Conservation (phyloP, 2,888 invertebrate species). For the Idaea aversata region DNA sequence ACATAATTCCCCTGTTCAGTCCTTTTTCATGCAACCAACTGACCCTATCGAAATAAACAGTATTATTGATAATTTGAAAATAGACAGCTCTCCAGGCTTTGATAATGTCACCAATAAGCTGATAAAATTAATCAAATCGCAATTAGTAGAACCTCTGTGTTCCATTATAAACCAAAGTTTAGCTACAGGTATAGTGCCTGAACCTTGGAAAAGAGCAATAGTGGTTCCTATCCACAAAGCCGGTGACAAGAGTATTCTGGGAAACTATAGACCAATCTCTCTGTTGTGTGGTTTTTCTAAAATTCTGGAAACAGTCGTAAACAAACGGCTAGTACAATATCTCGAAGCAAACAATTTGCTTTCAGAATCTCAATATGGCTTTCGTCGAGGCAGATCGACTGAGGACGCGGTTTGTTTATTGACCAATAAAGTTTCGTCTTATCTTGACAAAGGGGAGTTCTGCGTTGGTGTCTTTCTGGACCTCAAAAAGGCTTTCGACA, state of each 20-base stretch:
- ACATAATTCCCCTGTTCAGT: background rate
- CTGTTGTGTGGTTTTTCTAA: slow-evolving; percentile 2
- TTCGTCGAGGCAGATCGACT: background rate
- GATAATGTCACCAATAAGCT: background rate
- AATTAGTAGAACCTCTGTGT: background rate
- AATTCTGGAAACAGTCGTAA: slow-evolving; percentile 4
- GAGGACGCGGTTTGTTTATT: background rate
- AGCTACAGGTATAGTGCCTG: background rate
- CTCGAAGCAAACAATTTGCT: background rate
- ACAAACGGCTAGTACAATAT: slow-evolving; percentile 2
- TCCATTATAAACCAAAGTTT: background rate
- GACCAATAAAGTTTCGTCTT: background rate
- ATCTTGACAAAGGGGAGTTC: background rate
- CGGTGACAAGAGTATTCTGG: background rate
- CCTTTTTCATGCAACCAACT: background rate
- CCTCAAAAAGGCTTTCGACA: background rate
- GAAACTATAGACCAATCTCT: background rate
- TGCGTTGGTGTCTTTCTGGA: background rate
- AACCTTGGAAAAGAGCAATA: background rate
- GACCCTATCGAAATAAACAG: background rate
- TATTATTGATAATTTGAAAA: background rate
- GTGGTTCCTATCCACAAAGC: background rate
- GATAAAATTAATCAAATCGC: background rate
- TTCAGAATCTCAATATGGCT: background rate
- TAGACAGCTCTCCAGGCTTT: background rate